Conservation (phyloP, 2,888 invertebrate genomes). For the Pyralis farinalis region DNA sequence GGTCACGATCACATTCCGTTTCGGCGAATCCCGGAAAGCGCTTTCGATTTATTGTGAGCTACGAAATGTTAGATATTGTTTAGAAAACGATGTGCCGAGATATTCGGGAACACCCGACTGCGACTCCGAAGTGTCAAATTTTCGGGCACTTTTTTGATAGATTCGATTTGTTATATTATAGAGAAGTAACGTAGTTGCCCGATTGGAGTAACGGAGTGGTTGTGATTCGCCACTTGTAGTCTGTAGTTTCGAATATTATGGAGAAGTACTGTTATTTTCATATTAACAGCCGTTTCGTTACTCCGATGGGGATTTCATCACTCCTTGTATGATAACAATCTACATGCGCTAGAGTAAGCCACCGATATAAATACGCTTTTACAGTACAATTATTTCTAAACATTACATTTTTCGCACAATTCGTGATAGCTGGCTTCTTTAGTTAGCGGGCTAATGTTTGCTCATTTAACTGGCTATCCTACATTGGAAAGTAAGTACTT, state of each 20-base stretch:
- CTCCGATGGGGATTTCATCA: conserved; percentile 4
- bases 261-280: not conserved
- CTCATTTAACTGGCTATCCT: too few species aligned
- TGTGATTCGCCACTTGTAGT: too few species aligned
- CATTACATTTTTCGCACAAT: conserved; percentile 38
- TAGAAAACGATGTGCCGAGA: conserved; percentile 8
- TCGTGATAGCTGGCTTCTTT: conserved; percentile 19
- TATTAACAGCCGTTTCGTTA: not conserved
- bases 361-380: conserved; percentile 45
- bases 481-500: too few species aligned
- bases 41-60: not conserved
- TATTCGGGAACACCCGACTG: conserved; percentile 5
- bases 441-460: not conserved
- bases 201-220: conserved; percentile 2
- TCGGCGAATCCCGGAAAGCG: not conserved
- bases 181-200: conserved; percentile 5
- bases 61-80: not conserved
- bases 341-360: conserved; percentile 34
- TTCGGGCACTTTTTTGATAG: conserved; percentile 43
- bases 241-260: not conserved
- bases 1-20: too few species aligned
- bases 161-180: conserved; percentile 16
- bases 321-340: conserved; percentile 13
- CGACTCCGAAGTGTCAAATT: conserved; percentile 59
- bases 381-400: conserved; percentile 52